Evolutionary conservation across 2,888 invertebrate species (phyloP).

Genomic region (Epinotia bilunana): DNA sequence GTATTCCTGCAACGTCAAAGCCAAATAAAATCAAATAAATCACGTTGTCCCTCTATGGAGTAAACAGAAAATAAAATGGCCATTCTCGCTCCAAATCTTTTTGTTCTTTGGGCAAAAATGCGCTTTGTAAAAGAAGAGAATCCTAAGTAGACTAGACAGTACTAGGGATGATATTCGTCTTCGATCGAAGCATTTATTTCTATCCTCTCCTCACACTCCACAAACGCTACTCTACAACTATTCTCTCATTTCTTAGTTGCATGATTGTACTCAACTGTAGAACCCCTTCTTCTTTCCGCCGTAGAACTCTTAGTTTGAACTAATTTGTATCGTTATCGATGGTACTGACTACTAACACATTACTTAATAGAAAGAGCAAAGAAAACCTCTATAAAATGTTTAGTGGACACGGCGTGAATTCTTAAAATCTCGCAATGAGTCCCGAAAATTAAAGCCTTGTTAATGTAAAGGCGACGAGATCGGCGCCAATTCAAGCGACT

Average conservation of each 20-base stretch:
- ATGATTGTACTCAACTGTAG: slow-evolving; percentile 16
- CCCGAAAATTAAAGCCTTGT: not conserved
- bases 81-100: too few relatives aligned
- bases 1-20: too few relatives aligned
- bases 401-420: not conserved
- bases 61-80: too few relatives aligned
- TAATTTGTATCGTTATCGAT: slow-evolving; percentile 30
- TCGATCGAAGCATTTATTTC: slow-evolving; percentile 17
- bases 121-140: not conserved
- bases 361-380: slow-evolving; percentile 12
- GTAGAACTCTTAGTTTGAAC: slow-evolving; percentile 6
- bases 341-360: slow-evolving; percentile 23
- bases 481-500: too few relatives aligned
- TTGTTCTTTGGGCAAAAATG: too few relatives aligned
- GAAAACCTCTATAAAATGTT: not conserved
- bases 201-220: slow-evolving; percentile 26
- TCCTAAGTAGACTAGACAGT: not conserved
- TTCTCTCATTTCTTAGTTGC: slow-evolving; percentile 9
- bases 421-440: not conserved
- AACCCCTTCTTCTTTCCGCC: not conserved
- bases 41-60: too few relatives aligned
- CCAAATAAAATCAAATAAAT: too few relatives aligned
- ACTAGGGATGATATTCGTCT: not conserved
- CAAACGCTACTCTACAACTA: slow-evolving; percentile 31
- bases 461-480: too few relatives aligned